Conservation (phyloP, 2,888 invertebrate species). For the Sphinx pinastri region DNA sequence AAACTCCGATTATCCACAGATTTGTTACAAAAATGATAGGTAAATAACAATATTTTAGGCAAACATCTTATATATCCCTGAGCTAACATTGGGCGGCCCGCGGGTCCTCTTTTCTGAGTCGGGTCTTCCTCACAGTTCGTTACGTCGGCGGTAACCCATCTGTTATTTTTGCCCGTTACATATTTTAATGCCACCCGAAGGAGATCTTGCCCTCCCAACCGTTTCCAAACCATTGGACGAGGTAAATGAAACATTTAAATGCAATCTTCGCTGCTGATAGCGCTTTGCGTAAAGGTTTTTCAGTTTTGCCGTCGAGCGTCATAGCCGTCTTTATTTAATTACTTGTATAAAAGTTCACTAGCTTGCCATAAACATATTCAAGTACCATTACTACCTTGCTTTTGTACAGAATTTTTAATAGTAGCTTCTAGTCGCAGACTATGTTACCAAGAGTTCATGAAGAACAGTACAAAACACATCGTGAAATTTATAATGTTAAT, state of each 20-base stretch:
- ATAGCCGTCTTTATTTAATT: not conserved
- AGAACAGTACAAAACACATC: too few relatives aligned
- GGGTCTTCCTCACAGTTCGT: constrained; percentile 73
- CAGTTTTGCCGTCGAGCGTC: not conserved
- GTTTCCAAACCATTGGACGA: constrained; percentile 73
- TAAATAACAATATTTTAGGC: constrained; percentile 80
- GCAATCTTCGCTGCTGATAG: constrained; percentile 61
- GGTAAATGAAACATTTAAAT: constrained; percentile 74
- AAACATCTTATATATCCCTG: constrained; percentile 77
- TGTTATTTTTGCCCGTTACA: constrained; percentile 80
- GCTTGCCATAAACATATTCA: not conserved
- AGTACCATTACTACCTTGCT: not conserved
- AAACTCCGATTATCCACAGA: constrained; percentile 74
- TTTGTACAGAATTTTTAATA: too few relatives aligned
- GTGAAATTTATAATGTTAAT: too few relatives aligned
- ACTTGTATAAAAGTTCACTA: not conserved
- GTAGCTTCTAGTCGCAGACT: too few relatives aligned
- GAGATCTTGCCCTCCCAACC: constrained; percentile 60
- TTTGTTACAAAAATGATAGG: constrained; percentile 76
- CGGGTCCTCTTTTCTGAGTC: constrained; percentile 46
- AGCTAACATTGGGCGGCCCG: constrained; percentile 67
- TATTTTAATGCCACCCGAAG: constrained; percentile 73
- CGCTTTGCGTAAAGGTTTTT: constrained; percentile 38
- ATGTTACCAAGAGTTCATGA: too few relatives aligned
- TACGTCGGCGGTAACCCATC: constrained; percentile 70